Conservation (phyloP, 2,113 vertebrate species). For the Amblyornis subalaris region DNA sequence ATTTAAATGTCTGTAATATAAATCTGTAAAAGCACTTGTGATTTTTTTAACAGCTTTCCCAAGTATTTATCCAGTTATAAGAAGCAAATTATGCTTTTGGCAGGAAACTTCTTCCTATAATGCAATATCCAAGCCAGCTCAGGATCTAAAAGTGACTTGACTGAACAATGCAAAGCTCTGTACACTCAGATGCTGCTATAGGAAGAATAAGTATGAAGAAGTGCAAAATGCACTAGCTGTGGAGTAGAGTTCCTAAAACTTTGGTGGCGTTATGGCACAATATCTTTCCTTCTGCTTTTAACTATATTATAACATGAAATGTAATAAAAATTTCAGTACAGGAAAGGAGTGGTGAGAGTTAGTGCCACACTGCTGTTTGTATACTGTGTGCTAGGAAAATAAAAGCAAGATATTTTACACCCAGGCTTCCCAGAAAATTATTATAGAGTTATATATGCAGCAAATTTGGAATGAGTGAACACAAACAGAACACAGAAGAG, state of each 20-base stretch:
- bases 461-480: neutral
- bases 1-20: neutral
- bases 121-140: neutral
- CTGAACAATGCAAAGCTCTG: neutral
- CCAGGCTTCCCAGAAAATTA: neutral
- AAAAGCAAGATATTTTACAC: neutral
- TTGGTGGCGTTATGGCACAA: neutral
- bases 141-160: neutral
- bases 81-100: neutral
- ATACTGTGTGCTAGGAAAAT: neutral
- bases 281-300: neutral
- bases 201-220: neutral
- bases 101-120: neutral
- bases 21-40: neutral
- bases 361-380: neutral
- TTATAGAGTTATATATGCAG: neutral
- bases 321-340: neutral
- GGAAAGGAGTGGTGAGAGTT: neutral
- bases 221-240: neutral
- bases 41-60: neutral
- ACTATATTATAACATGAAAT: neutral
- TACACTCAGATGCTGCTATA: neutral
- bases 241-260: neutral
- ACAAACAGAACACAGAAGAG: neutral
- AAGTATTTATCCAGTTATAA: neutral